A percentile compares a stretch with the other conserved stretches of the same genome.
Evolutionary conservation across 2,888 invertebrate genomes (phyloP).

Genomic region (Agrotis segetum): DNA sequence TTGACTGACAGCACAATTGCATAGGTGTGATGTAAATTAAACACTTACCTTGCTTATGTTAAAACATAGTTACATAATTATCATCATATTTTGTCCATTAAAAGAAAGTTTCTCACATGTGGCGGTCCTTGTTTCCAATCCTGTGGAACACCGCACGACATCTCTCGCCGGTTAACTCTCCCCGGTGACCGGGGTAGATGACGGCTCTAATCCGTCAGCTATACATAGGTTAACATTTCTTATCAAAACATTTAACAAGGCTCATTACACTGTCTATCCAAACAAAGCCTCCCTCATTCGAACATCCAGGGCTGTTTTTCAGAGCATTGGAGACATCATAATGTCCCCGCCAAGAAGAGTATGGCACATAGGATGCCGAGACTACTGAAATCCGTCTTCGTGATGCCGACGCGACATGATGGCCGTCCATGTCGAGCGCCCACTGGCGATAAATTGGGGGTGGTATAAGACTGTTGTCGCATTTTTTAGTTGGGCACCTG

Average conservation of each 20-base stretch:
- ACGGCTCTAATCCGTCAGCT: too few species aligned
- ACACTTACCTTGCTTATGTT: slow-evolving; percentile 31
- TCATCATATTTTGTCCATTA: background rate
- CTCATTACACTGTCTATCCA: slow-evolving; percentile 81
- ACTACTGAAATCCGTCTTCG: slow-evolving; percentile 97
- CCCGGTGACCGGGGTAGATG: too few species aligned
- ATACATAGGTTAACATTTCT: slow-evolving; percentile 62
- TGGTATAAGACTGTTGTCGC: slow-evolving; percentile 92
- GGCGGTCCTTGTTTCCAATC: background rate
- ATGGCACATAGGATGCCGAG: slow-evolving; percentile 96
- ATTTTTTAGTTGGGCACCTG: slow-evolving; percentile 92
- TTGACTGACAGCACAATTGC: background rate
- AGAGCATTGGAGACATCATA: slow-evolving; percentile 96
- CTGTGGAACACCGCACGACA: slow-evolving; percentile 18
- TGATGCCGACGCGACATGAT: slow-evolving; percentile 97
- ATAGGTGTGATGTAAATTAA: slow-evolving; percentile 9
- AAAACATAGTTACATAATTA: slow-evolving; percentile 16
- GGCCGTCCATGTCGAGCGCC: slow-evolving; percentile 97
- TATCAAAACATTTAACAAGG: slow-evolving; percentile 65
- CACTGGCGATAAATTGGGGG: slow-evolving; percentile 95
- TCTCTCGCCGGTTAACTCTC: too few species aligned
- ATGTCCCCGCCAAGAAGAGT: slow-evolving; percentile 96
- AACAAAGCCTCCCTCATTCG: slow-evolving; percentile 97
- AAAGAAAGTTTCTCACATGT: background rate
- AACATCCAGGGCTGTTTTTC: slow-evolving; percentile 96